Percentiles rank a stretch among this genome's conserved stretches.
Conservation (phyloP, 2,113 vertebrate genomes). For the Ondatra zibethicus region DNA sequence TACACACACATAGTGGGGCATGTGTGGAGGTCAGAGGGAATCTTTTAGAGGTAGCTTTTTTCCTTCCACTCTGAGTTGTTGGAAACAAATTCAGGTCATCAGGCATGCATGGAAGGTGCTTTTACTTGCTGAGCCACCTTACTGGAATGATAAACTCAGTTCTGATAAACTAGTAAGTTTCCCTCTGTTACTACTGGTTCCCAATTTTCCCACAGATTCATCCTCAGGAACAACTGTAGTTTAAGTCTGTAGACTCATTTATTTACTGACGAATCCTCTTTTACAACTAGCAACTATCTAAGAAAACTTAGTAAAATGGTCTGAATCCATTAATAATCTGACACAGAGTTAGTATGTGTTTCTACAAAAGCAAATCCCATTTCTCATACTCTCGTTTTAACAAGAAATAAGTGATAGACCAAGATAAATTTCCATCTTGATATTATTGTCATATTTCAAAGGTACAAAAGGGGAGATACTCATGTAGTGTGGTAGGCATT, state of each 20-base stretch:
- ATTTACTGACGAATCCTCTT: neutral
- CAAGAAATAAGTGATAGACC: constrained; percentile 44
- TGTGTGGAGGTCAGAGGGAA: neutral
- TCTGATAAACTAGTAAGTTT: neutral
- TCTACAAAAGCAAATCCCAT: constrained; percentile 60
- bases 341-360: constrained; percentile 56
- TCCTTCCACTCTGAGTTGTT: neutral
- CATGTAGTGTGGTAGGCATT: constrained; percentile 25
- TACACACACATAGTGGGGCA: neutral
- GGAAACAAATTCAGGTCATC: neutral
- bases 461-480: constrained; percentile 53
- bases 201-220: neutral
- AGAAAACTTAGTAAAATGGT: constrained; percentile 17
- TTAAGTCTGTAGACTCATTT: constrained; percentile 9
- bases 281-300: neutral
- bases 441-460: constrained; percentile 27
- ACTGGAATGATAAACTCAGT: neutral
- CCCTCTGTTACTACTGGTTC: neutral
- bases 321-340: constrained; percentile 39
- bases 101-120: neutral
- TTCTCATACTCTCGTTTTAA: constrained; percentile 56
- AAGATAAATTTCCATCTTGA: constrained; percentile 60
- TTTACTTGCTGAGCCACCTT: neutral
- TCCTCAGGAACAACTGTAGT: constrained; percentile 10
- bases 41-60: neutral